Evolutionary conservation across 1,140 invertebrate species (phyloP).

Genomic region (Heterodera schachtii): DNA sequence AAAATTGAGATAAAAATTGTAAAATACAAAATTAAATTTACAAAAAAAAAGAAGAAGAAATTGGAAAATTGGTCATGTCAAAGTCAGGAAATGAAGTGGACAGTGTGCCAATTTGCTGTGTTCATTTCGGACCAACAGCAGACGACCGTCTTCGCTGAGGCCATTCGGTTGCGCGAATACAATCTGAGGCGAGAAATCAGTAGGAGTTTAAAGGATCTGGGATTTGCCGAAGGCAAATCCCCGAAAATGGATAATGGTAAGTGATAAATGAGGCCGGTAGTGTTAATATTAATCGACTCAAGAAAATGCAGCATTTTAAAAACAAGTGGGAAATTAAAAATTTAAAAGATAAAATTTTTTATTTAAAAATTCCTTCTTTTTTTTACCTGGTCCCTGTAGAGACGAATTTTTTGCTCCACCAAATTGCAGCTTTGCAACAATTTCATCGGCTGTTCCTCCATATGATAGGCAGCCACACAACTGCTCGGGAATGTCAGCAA

Average conservation of each 20-base stretch:
- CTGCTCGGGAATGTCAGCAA: slow-evolving; percentile 61
- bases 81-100: slow-evolving; percentile 11
- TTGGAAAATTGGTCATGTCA: background rate
- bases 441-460: slow-evolving; percentile 61
- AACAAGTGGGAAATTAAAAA: too few species aligned
- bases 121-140: slow-evolving; percentile 17
- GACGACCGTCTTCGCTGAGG: slow-evolving; percentile 6
- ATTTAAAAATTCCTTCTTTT: background rate
- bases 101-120: slow-evolving; percentile 19
- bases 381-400: slow-evolving; percentile 49
- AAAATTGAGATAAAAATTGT: background rate
- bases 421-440: slow-evolving; percentile 56
- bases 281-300: too few species aligned
- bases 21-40: background rate
- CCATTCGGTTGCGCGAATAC: slow-evolving; percentile 25
- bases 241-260: too few species aligned
- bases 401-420: slow-evolving; percentile 39
- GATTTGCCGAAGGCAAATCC: too few species aligned
- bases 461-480: slow-evolving; percentile 56
- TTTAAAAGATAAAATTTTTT: too few species aligned
- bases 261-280: too few species aligned
- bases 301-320: too few species aligned
- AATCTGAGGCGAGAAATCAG: background rate
- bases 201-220: too few species aligned
- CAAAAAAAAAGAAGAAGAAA: background rate